Evolutionary conservation across 2,113 vertebrate species (phyloP).

Genomic region (Carettochelys insculpta): DNA sequence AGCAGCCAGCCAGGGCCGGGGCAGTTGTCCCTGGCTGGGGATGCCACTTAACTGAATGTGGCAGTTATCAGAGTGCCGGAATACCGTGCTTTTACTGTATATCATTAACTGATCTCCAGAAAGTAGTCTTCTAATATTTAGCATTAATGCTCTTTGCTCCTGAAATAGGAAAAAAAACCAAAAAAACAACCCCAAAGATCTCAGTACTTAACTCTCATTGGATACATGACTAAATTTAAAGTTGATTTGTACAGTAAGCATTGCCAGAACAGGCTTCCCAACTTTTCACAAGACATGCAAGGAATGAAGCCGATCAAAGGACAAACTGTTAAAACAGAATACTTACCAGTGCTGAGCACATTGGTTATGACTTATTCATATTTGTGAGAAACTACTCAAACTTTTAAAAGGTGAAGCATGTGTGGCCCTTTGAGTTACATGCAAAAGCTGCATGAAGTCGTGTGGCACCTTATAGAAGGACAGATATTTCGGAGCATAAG

Average conservation of each 20-base stretch:
- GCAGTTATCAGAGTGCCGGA: too few species aligned
- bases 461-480: too few species aligned
- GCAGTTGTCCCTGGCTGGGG: too few species aligned
- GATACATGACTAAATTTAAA: slow-evolving; percentile 58
- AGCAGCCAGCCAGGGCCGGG: too few species aligned
- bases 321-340: slow-evolving; percentile 70
- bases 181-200: too few species aligned
- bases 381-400: slow-evolving; percentile 70
- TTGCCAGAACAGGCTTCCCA: slow-evolving; percentile 47
- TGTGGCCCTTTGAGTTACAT: slow-evolving; percentile 1
- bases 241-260: slow-evolving; percentile 65
- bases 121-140: slow-evolving; percentile 15
- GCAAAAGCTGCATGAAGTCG: too few species aligned
- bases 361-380: slow-evolving; percentile 78
- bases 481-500: too few species aligned
- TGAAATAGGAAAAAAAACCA: slow-evolving; percentile 14
- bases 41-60: too few species aligned
- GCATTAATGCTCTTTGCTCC: slow-evolving; percentile 42
- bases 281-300: slow-evolving; percentile 70
- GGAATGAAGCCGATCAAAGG: slow-evolving; percentile 66
- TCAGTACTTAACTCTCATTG: slow-evolving; percentile 16
- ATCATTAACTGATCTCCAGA: slow-evolving; percentile 51
- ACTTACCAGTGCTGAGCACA: slow-evolving; percentile 75
- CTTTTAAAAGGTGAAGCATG: slow-evolving; percentile 59
- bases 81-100: too few species aligned